Conservation (phyloP, 2,113 vertebrate species). For the Vimba vimba region DNA sequence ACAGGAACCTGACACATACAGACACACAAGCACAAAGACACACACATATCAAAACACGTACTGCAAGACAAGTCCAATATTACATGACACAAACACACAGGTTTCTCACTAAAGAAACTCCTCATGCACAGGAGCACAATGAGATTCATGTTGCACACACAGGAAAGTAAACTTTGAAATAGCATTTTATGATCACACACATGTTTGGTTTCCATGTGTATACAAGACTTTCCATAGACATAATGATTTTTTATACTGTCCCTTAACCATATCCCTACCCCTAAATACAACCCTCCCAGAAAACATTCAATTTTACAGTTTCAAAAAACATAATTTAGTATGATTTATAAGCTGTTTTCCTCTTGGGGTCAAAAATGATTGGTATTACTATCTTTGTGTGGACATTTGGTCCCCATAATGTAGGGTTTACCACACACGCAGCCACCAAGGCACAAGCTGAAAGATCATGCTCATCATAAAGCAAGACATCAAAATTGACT, state of each 20-base stretch:
- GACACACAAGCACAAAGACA: constrained; percentile 12
- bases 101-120: not conserved
- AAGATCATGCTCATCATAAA: constrained; percentile 8
- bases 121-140: not conserved
- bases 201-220: too few relatives aligned
- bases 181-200: constrained; percentile 22
- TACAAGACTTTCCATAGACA: too few relatives aligned
- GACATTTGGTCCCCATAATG: too few relatives aligned
- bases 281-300: too few relatives aligned
- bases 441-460: not conserved
- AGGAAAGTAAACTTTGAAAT: constrained; percentile 38
- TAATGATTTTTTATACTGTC: too few relatives aligned
- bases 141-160: constrained; percentile 3
- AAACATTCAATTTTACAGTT: not conserved
- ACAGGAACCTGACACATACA: constrained; percentile 33
- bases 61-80: constrained; percentile 11
- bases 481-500: not conserved
- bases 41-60: constrained; percentile 19
- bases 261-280: too few relatives aligned
- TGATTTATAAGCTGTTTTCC: not conserved
- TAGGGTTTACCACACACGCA: not conserved
- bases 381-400: not conserved
- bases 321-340: not conserved
- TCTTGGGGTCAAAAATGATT: not conserved
- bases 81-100: not conserved